Conservation (phyloP, 2,797 vertebrate genomes). For the Propithecus deckenii region DNA sequence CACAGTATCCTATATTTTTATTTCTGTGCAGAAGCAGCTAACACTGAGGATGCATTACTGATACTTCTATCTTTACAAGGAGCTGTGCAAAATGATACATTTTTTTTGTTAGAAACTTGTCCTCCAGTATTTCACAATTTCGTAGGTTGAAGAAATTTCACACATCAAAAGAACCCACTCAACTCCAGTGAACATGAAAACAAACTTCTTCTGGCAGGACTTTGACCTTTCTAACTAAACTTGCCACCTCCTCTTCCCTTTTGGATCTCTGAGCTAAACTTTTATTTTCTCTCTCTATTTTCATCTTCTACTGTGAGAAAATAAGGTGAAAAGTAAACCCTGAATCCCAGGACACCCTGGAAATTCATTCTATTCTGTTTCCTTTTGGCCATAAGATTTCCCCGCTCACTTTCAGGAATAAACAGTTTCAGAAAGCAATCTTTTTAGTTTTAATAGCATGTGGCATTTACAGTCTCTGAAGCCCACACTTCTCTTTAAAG, state of each 20-base stretch:
- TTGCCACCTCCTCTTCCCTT: neutral
- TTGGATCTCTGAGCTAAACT: slow-evolving; percentile 3
- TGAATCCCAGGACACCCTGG: slow-evolving; percentile 41
- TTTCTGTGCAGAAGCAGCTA: neutral
- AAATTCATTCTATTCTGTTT: slow-evolving; percentile 67
- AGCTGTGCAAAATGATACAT: neutral
- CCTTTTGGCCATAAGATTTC: slow-evolving; percentile 56
- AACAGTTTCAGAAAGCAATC: slow-evolving; percentile 62
- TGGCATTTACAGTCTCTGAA: slow-evolving; percentile 55
- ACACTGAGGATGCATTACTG: neutral
- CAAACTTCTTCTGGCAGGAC: slow-evolving; percentile 10
- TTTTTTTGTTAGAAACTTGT: neutral
- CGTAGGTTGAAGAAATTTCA: slow-evolving; percentile 36
- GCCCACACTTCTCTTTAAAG: slow-evolving; percentile 42
- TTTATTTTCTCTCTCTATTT: slow-evolving; percentile 53
- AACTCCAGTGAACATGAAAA: slow-evolving; percentile 22
- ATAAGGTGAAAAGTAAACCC: slow-evolving; percentile 64
- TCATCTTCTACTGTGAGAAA: slow-evolving; percentile 44
- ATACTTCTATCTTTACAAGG: neutral
- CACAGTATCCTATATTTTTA: neutral
- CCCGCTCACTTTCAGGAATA: slow-evolving; percentile 59
- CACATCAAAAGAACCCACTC: neutral
- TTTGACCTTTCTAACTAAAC: slow-evolving; percentile 56
- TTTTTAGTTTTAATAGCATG: slow-evolving; percentile 67
- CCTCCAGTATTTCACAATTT: neutral